These are phyloP conservation scores for Baccha elongata DNA, from an alignment of 2,888 invertebrate genomes.

Conservation along the genomic window DNA sequence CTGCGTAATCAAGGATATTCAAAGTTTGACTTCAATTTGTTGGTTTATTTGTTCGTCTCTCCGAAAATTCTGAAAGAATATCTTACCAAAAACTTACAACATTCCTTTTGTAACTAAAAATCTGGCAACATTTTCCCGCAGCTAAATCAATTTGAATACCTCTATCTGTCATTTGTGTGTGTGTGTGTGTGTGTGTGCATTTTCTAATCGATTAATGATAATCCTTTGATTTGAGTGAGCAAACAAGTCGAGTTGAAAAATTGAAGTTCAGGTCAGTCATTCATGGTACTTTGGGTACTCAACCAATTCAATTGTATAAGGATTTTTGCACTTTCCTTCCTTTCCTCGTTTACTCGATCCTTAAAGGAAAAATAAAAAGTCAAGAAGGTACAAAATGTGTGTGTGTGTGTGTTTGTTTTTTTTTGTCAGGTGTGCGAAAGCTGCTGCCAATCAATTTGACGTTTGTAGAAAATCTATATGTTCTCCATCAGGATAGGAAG, in stretches of 20 bases:
- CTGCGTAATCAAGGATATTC: slow-evolving; percentile 68
- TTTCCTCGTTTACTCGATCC: background rate
- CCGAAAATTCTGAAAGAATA: slow-evolving; percentile 35
- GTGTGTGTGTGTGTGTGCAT: slow-evolving; percentile 54
- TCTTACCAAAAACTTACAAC: slow-evolving; percentile 44
- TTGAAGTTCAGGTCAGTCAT: slow-evolving; percentile 70
- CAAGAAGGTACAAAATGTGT: slow-evolving; percentile 23
- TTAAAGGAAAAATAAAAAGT: slow-evolving; percentile 37
- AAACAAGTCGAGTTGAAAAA: slow-evolving; percentile 71
- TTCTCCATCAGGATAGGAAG: slow-evolving; percentile 6
- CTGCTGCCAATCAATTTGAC: slow-evolving; percentile 56
- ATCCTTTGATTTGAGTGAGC: slow-evolving; percentile 72
- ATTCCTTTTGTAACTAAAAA: slow-evolving; percentile 17
- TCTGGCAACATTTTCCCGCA: background rate
- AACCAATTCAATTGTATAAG: slow-evolving; percentile 58
- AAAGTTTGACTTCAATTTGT: slow-evolving; percentile 30
- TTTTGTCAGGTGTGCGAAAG: slow-evolving; percentile 22
- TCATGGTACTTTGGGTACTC: slow-evolving; percentile 63
- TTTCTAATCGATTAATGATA: slow-evolving; percentile 73
- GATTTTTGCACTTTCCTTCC: background rate
- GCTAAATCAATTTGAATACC: background rate
- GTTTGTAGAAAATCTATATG: slow-evolving; percentile 39
- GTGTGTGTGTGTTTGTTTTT: background rate
- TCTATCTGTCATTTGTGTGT: background rate
- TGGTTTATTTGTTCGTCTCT: slow-evolving; percentile 2